Conservation (phyloP, 2,797 vertebrate species). For the Meriones psammophilus region DNA sequence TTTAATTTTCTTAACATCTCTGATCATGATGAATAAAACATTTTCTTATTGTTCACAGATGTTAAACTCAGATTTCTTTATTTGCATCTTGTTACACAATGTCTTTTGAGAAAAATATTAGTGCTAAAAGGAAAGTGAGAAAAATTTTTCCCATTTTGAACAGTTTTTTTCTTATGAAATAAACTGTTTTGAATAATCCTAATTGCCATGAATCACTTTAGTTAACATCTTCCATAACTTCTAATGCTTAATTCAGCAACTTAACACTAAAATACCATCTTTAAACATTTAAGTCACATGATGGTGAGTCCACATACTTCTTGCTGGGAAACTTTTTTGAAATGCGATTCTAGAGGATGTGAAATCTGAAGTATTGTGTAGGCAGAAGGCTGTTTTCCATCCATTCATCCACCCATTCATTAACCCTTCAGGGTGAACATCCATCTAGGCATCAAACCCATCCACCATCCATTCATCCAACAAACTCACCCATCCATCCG, state of each 20-base stretch:
- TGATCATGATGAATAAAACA: conserved; percentile 52
- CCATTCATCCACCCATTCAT: not conserved
- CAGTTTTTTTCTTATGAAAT: conserved; percentile 8
- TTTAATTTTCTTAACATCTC: conserved; percentile 51
- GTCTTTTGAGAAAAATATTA: conserved; percentile 61
- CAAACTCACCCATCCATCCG: not conserved
- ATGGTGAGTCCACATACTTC: not conserved
- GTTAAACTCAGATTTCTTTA: conserved; percentile 56
- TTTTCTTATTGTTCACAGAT: conserved; percentile 70
- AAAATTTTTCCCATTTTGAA: conserved; percentile 45
- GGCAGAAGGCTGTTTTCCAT: not conserved
- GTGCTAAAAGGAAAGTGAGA: conserved; percentile 64
- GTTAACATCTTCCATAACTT: conserved; percentile 17
- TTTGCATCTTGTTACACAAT: conserved; percentile 59
- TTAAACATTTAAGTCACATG: conserved; percentile 42
- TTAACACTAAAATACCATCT: not conserved
- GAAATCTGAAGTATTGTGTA: not conserved
- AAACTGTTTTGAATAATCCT: conserved; percentile 44
- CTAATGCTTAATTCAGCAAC: conserved; percentile 31
- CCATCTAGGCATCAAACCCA: not conserved
- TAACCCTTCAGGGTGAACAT: too few species aligned
- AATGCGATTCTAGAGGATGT: not conserved
- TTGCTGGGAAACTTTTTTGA: not conserved
- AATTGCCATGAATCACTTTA: conserved; percentile 10
- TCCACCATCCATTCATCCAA: not conserved